A percentile compares a stretch with the other conserved stretches of the same genome.
Evolutionary conservation across 1,140 invertebrate genomes (phyloP).

Genomic region (Oryzaephilus surinamensis): DNA sequence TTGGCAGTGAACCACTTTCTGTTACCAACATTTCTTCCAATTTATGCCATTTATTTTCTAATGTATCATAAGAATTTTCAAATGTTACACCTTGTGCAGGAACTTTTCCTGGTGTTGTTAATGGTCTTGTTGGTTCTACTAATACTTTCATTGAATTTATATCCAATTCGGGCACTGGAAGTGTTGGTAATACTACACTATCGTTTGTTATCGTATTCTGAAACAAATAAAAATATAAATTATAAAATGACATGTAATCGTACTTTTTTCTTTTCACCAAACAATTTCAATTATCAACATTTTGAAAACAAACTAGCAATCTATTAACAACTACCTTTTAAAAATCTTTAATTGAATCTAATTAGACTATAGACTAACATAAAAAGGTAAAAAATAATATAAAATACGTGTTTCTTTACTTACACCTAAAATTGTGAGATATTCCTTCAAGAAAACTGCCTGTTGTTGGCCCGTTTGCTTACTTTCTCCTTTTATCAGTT

Average conservation of each 20-base stretch:
- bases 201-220: conserved; percentile 20
- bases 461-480: conserved; percentile 70
- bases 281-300: too few relatives aligned
- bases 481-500: conserved; percentile 64
- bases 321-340: too few relatives aligned
- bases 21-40: conserved; percentile 70
- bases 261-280: neutral
- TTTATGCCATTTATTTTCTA: conserved; percentile 50
- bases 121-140: conserved; percentile 43
- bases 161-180: conserved; percentile 59
- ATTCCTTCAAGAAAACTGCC: conserved; percentile 77
- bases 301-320: too few relatives aligned
- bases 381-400: too few relatives aligned
- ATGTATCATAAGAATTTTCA: conserved; percentile 27
- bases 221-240: conserved; percentile 14
- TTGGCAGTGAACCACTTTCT: conserved; percentile 54
- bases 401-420: too few relatives aligned
- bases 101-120: conserved; percentile 38
- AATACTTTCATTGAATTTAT: conserved; percentile 55
- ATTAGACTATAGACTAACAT: too few relatives aligned
- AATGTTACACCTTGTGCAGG: conserved; percentile 36
- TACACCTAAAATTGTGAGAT: conserved; percentile 71
- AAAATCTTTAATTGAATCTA: too few relatives aligned
- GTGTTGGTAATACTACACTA: conserved; percentile 24
- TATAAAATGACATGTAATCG: neutral